These are phyloP conservation scores for Azorinus chamasolen DNA, from an alignment of 2,888 invertebrate genomes.

Conservation along the genomic window DNA sequence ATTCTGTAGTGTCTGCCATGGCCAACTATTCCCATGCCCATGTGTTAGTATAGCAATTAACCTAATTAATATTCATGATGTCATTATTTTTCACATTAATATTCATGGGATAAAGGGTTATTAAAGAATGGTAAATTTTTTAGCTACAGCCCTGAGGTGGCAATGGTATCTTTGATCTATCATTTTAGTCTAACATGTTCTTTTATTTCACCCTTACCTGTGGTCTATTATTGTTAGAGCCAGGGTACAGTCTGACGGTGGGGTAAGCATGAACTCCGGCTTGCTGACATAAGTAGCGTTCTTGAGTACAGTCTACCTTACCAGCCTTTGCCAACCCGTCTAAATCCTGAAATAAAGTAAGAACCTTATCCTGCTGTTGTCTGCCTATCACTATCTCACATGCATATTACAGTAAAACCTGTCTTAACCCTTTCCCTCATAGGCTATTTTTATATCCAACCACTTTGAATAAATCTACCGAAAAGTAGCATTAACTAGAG, in stretches of 20 bases:
- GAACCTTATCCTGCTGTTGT: background rate
- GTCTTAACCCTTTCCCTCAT: too few species aligned
- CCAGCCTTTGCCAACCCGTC: conserved; percentile 89
- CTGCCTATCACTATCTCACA: too few species aligned
- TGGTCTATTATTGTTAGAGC: conserved; percentile 33
- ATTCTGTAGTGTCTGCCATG: too few species aligned
- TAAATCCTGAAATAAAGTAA: conserved; percentile 81
- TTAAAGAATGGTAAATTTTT: background rate
- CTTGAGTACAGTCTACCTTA: conserved; percentile 90
- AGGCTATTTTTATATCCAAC: too few species aligned
- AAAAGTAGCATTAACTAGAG: too few species aligned
- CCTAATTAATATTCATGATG: background rate
- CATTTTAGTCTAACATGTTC: background rate
- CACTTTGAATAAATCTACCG: too few species aligned
- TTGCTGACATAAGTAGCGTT: conserved; percentile 88
- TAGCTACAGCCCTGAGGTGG: too few species aligned
- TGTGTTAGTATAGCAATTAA: too few species aligned
- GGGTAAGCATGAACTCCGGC: conserved; percentile 89
- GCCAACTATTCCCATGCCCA: too few species aligned
- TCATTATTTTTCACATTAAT: background rate
- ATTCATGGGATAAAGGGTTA: background rate
- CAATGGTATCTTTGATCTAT: background rate
- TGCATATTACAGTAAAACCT: too few species aligned
- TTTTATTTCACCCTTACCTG: conserved; percentile 42
- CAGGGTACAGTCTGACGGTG: conserved; percentile 87